Evolutionary conservation across 2,888 invertebrate genomes (phyloP).

Genomic region (Epiblema foenella): DNA sequence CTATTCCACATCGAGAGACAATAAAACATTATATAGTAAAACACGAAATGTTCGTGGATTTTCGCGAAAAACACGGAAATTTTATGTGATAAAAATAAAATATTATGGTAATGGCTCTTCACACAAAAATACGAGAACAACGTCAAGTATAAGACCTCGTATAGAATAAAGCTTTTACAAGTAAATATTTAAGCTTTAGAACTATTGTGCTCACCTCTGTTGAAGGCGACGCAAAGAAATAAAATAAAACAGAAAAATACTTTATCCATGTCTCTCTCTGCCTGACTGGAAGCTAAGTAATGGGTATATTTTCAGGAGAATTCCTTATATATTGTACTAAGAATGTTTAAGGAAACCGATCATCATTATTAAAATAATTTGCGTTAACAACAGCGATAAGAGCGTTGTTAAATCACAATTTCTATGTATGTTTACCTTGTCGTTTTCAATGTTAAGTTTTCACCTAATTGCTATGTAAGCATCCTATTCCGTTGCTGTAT

Average conservation of each 20-base stretch:
- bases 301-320: conserved; percentile 47
- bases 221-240: conserved; percentile 40
- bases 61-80: neutral
- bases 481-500: neutral
- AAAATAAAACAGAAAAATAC: conserved; percentile 45
- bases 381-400: conserved; percentile 54
- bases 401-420: conserved; percentile 51
- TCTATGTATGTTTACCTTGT: conserved; percentile 19
- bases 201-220: conserved; percentile 43
- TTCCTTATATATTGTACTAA: conserved; percentile 54
- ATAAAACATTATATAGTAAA: conserved; percentile 12
- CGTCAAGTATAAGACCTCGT: conserved; percentile 21
- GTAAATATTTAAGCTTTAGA: conserved; percentile 34
- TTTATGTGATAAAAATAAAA: conserved; percentile 13
- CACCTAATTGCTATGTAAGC: conserved; percentile 15
- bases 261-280: conserved; percentile 53
- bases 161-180: conserved; percentile 33
- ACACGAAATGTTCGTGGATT: neutral
- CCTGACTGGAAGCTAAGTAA: conserved; percentile 46
- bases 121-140: conserved; percentile 9
- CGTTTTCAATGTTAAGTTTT: conserved; percentile 43
- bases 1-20: neutral
- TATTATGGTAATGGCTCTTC: conserved; percentile 19
- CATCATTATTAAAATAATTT: conserved; percentile 49
- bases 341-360: conserved; percentile 43